phyloP scores from a whole-genome alignment of 2,797 vertebrate species.

The Cynodonichthys magdalenae region DNA sequence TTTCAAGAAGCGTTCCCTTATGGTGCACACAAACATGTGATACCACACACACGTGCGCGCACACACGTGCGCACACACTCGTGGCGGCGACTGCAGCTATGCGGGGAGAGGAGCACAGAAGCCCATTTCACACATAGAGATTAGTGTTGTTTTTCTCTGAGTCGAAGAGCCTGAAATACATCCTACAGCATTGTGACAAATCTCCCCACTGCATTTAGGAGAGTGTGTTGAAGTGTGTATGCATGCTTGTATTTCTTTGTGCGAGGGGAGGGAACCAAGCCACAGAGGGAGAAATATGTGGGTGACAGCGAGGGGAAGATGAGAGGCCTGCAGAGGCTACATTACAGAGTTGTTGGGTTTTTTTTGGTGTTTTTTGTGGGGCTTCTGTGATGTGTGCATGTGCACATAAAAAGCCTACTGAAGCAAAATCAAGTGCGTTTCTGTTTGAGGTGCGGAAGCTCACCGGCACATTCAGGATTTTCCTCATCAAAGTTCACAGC shows the following conservation, averaged over 20 bases:
- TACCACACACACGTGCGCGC: conserved; percentile 13
- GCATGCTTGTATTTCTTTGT: conserved; percentile 13
- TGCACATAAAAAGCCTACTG: conserved; percentile 2
- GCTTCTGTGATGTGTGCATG: conserved; percentile 30
- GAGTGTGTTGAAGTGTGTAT: conserved; percentile 6
- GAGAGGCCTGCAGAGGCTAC: conserved; percentile 20
- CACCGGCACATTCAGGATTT: conserved; percentile 98
- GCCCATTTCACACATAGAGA: conserved; percentile 79
- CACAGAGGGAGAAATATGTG: conserved; percentile 39
- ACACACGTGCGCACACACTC: conserved; percentile 22
- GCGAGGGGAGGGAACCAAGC: conserved; percentile 26
- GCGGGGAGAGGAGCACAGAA: conserved; percentile 52
- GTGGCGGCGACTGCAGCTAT: conserved; percentile 36
- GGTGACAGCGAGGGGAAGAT: conserved; percentile 29
- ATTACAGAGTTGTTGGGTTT: conserved; percentile 11
- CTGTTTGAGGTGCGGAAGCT: conserved; percentile 40
- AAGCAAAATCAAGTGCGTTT: not conserved
- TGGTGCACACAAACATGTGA: conserved; percentile 17
- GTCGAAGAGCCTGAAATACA: conserved; percentile 58
- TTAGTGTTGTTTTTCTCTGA: conserved; percentile 74
- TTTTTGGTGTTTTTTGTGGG: not conserved
- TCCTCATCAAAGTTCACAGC: conserved; percentile 99
- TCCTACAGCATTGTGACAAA: conserved; percentile 62
- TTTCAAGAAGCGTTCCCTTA: conserved; percentile 31
- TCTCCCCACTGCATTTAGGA: conserved; percentile 40